A percentile compares a stretch with the other conserved stretches of the same genome.
These are phyloP conservation scores for Drosophila kikkawai DNA, from an alignment of 1,140 invertebrate species.

Conservation along the genomic window DNA sequence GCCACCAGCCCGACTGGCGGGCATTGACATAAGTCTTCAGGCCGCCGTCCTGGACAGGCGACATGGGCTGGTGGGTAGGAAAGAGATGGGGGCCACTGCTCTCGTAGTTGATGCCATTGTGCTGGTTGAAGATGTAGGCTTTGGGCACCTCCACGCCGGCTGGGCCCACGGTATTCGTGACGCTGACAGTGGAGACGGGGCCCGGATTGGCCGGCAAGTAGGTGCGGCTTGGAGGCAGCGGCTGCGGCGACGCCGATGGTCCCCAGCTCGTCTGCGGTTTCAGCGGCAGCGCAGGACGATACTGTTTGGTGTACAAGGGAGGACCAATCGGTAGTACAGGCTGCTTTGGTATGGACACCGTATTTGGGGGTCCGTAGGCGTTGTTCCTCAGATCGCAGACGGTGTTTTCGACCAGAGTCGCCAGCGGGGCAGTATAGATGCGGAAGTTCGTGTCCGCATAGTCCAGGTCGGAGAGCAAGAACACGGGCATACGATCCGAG, in stretches of 20 bases:
- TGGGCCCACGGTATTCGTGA: conserved; percentile 32
- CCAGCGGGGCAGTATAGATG: conserved; percentile 89
- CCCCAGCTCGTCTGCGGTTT: conserved; percentile 65
- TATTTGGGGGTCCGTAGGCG: conserved; percentile 70
- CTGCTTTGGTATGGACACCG: conserved; percentile 60
- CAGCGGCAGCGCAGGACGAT: conserved; percentile 47
- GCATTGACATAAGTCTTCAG: conserved; percentile 76
- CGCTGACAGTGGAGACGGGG: conserved; percentile 56
- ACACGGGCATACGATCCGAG: conserved; percentile 92
- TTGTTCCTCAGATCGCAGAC: conserved; percentile 87
- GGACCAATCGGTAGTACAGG: conserved; percentile 18
- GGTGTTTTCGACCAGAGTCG: conserved; percentile 88
- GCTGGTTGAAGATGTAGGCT: conserved; percentile 82
- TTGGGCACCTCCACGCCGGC: conserved; percentile 68
- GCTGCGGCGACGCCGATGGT: conserved; percentile 32
- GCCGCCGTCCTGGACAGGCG: conserved; percentile 51
- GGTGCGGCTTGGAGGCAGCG: conserved; percentile 25
- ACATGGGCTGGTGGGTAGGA: conserved; percentile 55
- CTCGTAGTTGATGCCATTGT: conserved; percentile 81
- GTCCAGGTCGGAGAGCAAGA: conserved; percentile 89
- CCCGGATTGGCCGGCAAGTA: conserved; percentile 60
- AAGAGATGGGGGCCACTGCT: conserved; percentile 79
- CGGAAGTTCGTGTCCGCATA: conserved; percentile 92
- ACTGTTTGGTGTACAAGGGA: conserved; percentile 57
- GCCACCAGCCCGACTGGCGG: conserved; percentile 76